Base-by-base conservation (phyloP, 2,888 invertebrate species). In the Limenitis camilla region DNA sequence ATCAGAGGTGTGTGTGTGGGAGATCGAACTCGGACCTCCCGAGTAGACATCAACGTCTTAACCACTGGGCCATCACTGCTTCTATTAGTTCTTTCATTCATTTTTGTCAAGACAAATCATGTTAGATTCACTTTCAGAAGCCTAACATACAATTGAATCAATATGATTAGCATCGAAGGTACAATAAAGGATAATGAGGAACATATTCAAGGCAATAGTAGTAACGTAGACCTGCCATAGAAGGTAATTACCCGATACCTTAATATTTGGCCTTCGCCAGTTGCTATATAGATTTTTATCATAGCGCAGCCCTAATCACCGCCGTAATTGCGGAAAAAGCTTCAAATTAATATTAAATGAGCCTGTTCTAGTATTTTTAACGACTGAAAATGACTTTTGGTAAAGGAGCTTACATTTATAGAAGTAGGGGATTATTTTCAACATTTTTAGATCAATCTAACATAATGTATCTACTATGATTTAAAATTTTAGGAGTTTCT, bases 181-280 rank as follows among this genome's bases (percentile, higher is more conserved):
- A 56, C 55, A 63, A 61, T 61, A 63, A 63, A 61, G 55, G 61
- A 63, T 61, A 63, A 63, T 61, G 60, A 60, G 61, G 53, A 58
- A 49, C 57, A 61, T 59, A 61, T 63, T 62, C 55, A 53, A 59
- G 60, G 55, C 60, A 60, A 62, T 62, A 50, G 60, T 60, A 53
- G 53, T 50, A 49, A 46, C 49, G 45, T 61, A 58, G 59, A 59
- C 53, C 57, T 58, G 53, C 62, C 48, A 55, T 60, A 50, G 56
- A 53, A 58, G 58, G 58, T 61, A 60, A 61, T 60, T 60, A 56
- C 59, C 53, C 51, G 49, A 53, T 56, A 56, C 59, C 55, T 60
- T 56, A 42, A 53, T 56, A 56, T 56, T 59, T 60, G 52, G 59
- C 59, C 59, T 59, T 60, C 53, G 56, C 52, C 44, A 52, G 42